A percentile compares a stretch with the other conserved stretches of the same genome.
Evolutionary conservation across 2,113 vertebrate species (phyloP).

Genomic region (Riparia riparia): DNA sequence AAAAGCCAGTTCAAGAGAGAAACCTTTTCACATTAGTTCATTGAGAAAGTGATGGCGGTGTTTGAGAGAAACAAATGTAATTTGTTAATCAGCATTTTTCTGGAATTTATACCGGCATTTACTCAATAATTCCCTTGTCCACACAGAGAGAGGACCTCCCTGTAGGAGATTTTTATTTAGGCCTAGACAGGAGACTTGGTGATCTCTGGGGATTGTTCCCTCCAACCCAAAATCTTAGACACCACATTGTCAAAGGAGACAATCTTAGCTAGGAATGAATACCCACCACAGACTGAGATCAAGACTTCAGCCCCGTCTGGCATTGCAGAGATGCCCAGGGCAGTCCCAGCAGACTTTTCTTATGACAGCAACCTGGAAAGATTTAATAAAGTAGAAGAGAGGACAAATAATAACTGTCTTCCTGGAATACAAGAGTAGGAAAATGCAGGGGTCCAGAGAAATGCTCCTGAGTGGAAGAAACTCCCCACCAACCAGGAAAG

Average conservation of each 20-base stretch:
- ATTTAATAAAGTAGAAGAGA: background rate
- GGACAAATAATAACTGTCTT: background rate
- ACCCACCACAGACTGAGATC: background rate
- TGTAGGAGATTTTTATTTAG: background rate
- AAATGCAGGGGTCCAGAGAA: background rate
- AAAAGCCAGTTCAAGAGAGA: background rate
- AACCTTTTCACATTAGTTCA: background rate
- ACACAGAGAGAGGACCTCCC: background rate
- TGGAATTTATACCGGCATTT: background rate
- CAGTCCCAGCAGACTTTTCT: background rate
- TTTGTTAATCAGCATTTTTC: background rate
- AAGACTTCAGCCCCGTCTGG: background rate
- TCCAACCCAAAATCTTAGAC: background rate
- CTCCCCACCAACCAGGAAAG: background rate
- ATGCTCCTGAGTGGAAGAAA: background rate
- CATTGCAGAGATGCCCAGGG: background rate
- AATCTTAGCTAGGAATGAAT: background rate
- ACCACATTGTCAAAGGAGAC: background rate
- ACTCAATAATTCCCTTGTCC: background rate
- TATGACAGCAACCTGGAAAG: background rate
- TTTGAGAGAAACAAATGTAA: background rate
- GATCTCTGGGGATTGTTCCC: rapidly evolving
- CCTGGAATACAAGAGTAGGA: background rate
- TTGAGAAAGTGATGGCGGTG: background rate
- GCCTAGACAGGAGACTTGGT: background rate